Evolutionary conservation across 2,888 invertebrate genomes (phyloP).

Genomic region (Cataglyphis albicans): DNA sequence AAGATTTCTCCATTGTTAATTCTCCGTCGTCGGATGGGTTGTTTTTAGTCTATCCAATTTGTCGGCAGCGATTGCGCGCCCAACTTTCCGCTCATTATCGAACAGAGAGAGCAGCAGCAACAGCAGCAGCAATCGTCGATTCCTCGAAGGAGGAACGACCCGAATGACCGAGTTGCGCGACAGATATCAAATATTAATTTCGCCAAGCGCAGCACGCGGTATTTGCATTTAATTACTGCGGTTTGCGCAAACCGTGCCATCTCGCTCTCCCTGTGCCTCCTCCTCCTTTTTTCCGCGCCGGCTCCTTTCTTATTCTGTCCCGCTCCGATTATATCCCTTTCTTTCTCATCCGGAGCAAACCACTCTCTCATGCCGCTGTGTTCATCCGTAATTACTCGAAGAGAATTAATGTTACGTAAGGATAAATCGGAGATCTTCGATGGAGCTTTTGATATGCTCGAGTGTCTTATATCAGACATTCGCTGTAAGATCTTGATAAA

Average conservation of each 20-base stretch:
- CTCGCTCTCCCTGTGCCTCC: background rate
- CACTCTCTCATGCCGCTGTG: background rate
- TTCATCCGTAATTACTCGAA: constrained; percentile 14
- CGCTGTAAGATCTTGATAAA: constrained; percentile 25
- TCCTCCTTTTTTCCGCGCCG: background rate
- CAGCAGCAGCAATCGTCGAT: constrained; percentile 30
- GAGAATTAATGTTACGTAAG: constrained; percentile 41
- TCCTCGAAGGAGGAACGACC: constrained; percentile 26
- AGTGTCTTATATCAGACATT: background rate
- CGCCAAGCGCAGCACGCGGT: constrained; percentile 32
- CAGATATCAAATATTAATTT: constrained; percentile 54
- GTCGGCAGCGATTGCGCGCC: constrained; percentile 51
- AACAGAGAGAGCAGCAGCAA: constrained; percentile 10
- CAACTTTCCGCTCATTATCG: constrained; percentile 53
- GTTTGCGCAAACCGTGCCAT: constrained; percentile 51
- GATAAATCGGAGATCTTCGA: constrained; percentile 27
- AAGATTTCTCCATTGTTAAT: constrained; percentile 28
- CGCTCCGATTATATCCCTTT: background rate
- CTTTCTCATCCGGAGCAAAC: constrained; percentile 20
- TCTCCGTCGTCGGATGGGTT: background rate
- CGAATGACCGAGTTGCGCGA: constrained; percentile 4
- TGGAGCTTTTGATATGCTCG: constrained; percentile 14
- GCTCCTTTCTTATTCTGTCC: background rate
- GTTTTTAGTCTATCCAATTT: constrained; percentile 55
- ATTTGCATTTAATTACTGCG: constrained; percentile 62